Conservation (phyloP, 2,113 vertebrate species). For the Gulo gulo region DNA sequence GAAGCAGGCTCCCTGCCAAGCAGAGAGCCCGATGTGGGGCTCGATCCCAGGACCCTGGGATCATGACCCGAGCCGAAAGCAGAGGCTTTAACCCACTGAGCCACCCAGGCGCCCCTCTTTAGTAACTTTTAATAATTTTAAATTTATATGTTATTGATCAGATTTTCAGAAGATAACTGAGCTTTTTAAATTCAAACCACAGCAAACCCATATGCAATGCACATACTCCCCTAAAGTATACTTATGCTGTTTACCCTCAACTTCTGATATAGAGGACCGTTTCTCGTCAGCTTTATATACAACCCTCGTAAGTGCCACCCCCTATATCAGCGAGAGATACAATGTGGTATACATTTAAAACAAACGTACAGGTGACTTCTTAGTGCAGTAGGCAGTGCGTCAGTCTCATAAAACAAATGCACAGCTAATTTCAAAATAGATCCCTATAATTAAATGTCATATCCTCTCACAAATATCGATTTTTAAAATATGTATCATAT, state of each 20-base stretch:
- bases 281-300: background rate
- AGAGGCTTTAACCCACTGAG: no score
- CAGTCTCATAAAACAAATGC: background rate
- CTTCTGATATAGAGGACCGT: background rate
- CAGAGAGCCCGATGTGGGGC: no score
- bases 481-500: background rate
- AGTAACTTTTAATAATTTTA: background rate
- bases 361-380: no score
- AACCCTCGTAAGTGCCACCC: background rate
- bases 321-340: background rate
- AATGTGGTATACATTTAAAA: background rate
- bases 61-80: no score
- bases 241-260: background rate
- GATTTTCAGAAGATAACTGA: background rate
- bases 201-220: background rate
- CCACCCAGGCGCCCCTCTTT: no score
- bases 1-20: no score
- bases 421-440: background rate
- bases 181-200: background rate
- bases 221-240: background rate
- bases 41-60: no score
- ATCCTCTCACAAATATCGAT: background rate
- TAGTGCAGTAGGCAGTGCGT: no score
- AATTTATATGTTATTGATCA: background rate
- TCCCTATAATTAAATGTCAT: background rate